Evolutionary conservation across 2,888 invertebrate species (phyloP).

Genomic region (Rhogogaster chlorosoma): DNA sequence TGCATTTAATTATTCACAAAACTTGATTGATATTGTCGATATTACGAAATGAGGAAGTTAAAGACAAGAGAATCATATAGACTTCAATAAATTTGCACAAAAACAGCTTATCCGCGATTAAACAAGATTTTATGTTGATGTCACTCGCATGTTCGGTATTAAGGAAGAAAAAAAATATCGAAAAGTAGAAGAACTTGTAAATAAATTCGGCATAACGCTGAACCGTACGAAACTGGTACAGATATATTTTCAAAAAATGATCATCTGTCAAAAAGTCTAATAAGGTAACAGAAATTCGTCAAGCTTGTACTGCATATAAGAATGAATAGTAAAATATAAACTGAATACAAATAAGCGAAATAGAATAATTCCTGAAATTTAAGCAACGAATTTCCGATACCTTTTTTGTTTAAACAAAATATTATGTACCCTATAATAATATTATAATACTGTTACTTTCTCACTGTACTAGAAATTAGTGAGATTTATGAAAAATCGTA

Average conservation of each 20-base stretch:
- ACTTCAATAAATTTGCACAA: not conserved
- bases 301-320: not conserved
- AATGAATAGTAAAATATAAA: not conserved
- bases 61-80: not conserved
- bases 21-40: not conserved
- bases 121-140: not conserved
- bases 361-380: not conserved
- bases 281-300: slow-evolving; percentile 18
- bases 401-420: slow-evolving; percentile 2
- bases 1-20: not conserved
- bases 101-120: not conserved
- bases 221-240: not conserved
- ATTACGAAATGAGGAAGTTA: not conserved
- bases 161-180: not conserved
- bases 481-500: not conserved
- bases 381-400: not conserved
- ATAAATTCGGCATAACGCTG: not conserved
- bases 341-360: not conserved
- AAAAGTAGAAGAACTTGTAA: not conserved
- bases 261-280: not conserved
- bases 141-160: not conserved
- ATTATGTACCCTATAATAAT: not conserved
- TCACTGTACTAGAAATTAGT: not conserved
- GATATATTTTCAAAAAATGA: not conserved
- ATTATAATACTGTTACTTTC: not conserved